Base-by-base conservation (phyloP, 2,888 invertebrate species). In the Lysandra bellargus region DNA sequence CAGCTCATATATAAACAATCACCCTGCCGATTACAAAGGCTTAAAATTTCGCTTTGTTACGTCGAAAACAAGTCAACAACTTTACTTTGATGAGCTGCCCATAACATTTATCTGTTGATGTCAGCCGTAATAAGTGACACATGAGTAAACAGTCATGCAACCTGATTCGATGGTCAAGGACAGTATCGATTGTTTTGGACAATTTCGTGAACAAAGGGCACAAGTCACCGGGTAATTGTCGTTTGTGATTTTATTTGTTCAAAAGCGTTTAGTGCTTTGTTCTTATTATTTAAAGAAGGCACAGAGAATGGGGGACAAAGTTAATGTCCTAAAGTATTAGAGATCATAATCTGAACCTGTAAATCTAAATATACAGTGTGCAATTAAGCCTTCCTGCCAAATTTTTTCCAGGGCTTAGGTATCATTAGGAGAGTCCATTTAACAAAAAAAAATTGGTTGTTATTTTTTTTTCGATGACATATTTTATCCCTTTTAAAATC, bases 121-220 rank as follows among this genome's bases (percentile, higher is more conserved):
- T 69, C 33, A 69, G 69, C 33, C 14, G 12, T 17, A 33, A 69
- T 69, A 33, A 69, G 33, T 69, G 69, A 69, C 69, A 69, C 33
- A 69, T 33, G 33, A 69, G 23, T 69, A 14, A 69, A 69, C 69
- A 6, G 14, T 69, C 12, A 69, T 69, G 33, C 64, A 30, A 30
- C 23, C 69, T 69, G 69, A 69, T 69, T 69, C 33, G 33, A 69
- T 69, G 4, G 33, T 33, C 69, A 69, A 69, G 69, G 69, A 69
- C 69, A 69, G 12, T 69, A 69, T 69, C 69, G 69, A 69, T 69
- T 69, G 33, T 69, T 69, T 23, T 2, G 4, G n/a, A 5, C 23
- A 4, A 69, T 69, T 37, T 69, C 17, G 33, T 14, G 33, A 69
- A 69, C 69, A 69, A 69, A 69, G 14, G 33, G 33, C 69, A 69